Conservation (phyloP, 92 coral and sea anemone species). For the Porites divaricata region DNA sequence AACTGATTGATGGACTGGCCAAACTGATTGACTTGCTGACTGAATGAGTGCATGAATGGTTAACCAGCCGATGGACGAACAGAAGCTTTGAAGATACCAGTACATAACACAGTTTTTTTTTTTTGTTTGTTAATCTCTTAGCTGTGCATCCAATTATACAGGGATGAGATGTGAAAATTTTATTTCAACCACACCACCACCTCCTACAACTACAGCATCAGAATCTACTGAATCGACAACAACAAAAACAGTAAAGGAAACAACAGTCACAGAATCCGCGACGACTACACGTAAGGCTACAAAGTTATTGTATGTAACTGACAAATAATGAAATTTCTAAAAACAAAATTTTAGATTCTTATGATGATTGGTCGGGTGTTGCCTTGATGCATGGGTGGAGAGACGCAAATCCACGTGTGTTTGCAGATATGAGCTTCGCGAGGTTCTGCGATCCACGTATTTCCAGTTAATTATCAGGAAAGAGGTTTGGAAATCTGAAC, state of each 20-base stretch:
- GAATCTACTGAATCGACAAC: background rate
- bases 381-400: no score
- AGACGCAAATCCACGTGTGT: no score
- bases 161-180: conserved; percentile 25
- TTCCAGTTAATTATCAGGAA: no score
- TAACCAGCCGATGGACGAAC: no score
- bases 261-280: no score
- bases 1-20: background rate
- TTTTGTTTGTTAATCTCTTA: background rate
- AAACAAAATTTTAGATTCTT: no score
- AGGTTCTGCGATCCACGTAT: no score
- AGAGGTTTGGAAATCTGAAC: no score
- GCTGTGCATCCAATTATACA: conserved; percentile 13
- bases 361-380: no score
- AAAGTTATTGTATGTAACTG: background rate
- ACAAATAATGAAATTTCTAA: background rate
- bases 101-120: no score
- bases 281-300: background rate
- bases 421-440: no score
- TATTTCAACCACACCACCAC: background rate
- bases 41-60: background rate
- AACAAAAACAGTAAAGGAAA: background rate
- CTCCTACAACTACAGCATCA: background rate
- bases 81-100: no score
- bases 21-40: background rate